Evolutionary conservation across 2,888 invertebrate species (phyloP), one percentile per base, ranked within the genome.

Genomic region (Plagiodera versicolora): DNA sequence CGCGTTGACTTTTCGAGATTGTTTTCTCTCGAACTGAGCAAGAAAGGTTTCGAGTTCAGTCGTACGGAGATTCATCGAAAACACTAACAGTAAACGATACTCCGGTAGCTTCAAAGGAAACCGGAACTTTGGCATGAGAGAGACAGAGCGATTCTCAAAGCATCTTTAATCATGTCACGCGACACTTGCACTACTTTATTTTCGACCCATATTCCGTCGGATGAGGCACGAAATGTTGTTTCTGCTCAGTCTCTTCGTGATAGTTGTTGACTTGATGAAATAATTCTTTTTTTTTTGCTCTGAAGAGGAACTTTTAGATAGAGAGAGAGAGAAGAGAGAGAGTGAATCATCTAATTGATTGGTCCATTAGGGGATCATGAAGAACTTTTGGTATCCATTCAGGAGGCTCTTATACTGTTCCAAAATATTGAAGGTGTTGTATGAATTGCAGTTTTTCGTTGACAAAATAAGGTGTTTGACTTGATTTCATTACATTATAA

Each of bases 101-200:
- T 55, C 59, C 30, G 44, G 51, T 14, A 46, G 28, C 48, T 39
- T 61, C 58, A 58, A 61, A 61, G 55, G 32, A 35, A 51, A 54
- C 58, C 20, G 46, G 24, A 51, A 61, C 70, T 71, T 71, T 71
- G 70, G 68, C 67, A 66, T 52, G 63, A 71, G 61, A 63, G 68
- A 69, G 70, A 70, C 58, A 67, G 50, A 61, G 45, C 59, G 61
- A 60, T 24, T 46, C 24, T 54, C 57, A 59, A 60, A 62, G 58
- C 32, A 39, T 60, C 59, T 64, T 62, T 60, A 62, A 62, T 62
- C 55, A 51, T 52, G 57, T 60, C 60, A 55, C 30, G 17, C 17
- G 57, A 64, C 66, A 59, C 54, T 59, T 59, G 58, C 46, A 59
- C 59, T 59, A 39, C 39, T 39, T 11, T 11, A 55, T 49, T 59